A percentile compares a stretch with the other conserved stretches of the same genome.
phyloP scores from a whole-genome alignment of 1,140 invertebrate genomes.

The Drosophila ohnishii region DNA sequence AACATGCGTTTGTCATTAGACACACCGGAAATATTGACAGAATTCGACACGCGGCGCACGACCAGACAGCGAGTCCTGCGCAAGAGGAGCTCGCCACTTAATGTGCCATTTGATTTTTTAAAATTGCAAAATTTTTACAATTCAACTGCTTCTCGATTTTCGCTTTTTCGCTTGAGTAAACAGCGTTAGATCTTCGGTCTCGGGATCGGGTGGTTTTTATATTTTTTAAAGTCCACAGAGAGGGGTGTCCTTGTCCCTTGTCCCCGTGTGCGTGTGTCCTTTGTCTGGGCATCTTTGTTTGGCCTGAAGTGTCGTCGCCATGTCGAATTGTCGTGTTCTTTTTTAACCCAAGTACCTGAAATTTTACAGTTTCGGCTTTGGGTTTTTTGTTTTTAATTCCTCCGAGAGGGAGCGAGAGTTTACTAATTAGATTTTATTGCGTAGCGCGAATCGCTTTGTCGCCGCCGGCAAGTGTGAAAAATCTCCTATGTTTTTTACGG shows the following conservation, averaged over 20 bases:
- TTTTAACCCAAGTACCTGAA: conserved; percentile 69
- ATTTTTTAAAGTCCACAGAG: conserved; percentile 6
- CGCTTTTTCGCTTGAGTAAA: conserved; percentile 70
- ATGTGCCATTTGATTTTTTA: conserved; percentile 77
- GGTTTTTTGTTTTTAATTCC: conserved; percentile 29
- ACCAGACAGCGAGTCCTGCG: conserved; percentile 15
- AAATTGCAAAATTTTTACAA: conserved; percentile 61
- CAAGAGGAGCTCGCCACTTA: conserved; percentile 54
- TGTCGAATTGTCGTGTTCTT: conserved; percentile 64
- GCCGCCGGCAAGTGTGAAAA: conserved; percentile 60
- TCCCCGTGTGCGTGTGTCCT: conserved; percentile 64
- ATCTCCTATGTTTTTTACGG: conserved; percentile 54
- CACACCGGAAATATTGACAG: conserved; percentile 79
- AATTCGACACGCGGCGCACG: conserved; percentile 75
- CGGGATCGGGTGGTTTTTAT: conserved; percentile 52
- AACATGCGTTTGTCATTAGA: conserved; percentile 82
- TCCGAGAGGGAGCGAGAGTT: conserved; percentile 30
- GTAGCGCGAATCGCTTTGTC: conserved; percentile 72
- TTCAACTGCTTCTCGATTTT: conserved; percentile 37
- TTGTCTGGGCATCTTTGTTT: conserved; percentile 75
- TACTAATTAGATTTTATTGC: conserved; percentile 80
- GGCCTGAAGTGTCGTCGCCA: conserved; percentile 74
- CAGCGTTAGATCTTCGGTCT: conserved; percentile 40
- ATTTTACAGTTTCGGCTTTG: conserved; percentile 55
- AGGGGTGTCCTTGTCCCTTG: conserved; percentile 47